phyloP scores from a whole-genome alignment of 2,888 invertebrate species.

The Apodemia mormo region DNA sequence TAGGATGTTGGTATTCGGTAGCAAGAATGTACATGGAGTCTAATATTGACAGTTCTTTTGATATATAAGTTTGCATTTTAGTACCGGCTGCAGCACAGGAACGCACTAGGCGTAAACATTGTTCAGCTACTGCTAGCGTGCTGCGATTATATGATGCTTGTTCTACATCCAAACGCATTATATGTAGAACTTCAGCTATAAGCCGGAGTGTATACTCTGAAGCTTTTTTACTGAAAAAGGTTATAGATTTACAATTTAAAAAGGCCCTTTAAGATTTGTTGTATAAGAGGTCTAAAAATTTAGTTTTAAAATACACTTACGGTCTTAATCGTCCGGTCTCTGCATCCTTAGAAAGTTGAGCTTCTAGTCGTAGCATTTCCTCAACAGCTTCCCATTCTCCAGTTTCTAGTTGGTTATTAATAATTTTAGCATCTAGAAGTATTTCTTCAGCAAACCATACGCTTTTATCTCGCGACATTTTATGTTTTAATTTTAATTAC shows the following conservation, averaged over 20 bases:
- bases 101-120: conserved; percentile 75
- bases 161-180: conserved; percentile 75
- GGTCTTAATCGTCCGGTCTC: conserved; percentile 75
- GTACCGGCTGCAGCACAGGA: conserved; percentile 79
- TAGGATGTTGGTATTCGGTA: conserved; percentile 70
- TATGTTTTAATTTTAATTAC: conserved; percentile 21
- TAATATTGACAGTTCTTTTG: conserved; percentile 74
- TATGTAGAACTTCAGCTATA: conserved; percentile 76
- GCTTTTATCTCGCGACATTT: conserved; percentile 78
- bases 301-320: conserved; percentile 50
- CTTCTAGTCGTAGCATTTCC: conserved; percentile 77
- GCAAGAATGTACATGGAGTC: conserved; percentile 75
- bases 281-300: not conserved
- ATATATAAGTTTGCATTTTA: conserved; percentile 78
- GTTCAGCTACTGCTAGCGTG: conserved; percentile 75
- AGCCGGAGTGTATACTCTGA: conserved; percentile 75
- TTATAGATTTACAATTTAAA: not conserved
- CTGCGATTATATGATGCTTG: conserved; percentile 74
- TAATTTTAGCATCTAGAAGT: conserved; percentile 73
- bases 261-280: no score
- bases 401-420: conserved; percentile 74
- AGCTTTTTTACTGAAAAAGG: conserved; percentile 70
- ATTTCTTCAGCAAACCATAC: conserved; percentile 80
- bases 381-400: conserved; percentile 79
- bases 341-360: conserved; percentile 73